Evolutionary conservation across 2,888 invertebrate species (phyloP).

Genomic region (Lomographa bimaculata): DNA sequence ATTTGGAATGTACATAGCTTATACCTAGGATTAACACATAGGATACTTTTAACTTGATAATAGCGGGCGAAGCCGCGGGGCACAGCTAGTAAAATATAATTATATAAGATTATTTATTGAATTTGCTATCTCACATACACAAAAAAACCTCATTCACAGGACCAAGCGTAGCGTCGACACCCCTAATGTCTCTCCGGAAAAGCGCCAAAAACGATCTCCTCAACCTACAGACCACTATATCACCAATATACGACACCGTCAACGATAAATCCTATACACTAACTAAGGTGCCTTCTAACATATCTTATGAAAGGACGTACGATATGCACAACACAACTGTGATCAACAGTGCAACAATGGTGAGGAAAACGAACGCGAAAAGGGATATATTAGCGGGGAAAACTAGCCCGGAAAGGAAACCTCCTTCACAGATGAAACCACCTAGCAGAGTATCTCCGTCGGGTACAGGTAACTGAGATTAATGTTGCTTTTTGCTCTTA

Average conservation of each 20-base stretch:
- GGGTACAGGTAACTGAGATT: conserved; percentile 55
- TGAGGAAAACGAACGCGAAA: conserved; percentile 56
- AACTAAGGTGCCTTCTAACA: conserved; percentile 41
- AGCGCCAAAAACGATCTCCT: conserved; percentile 54
- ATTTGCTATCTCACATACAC: too few species aligned
- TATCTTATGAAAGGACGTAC: conserved; percentile 47
- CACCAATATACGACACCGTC: conserved; percentile 69
- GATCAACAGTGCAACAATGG: conserved; percentile 64
- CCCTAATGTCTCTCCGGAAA: conserved; percentile 52
- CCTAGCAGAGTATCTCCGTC: conserved; percentile 44
- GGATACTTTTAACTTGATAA: too few species aligned
- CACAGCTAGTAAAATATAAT: too few species aligned
- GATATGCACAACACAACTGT: conserved; percentile 57
- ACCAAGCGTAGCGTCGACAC: conserved; percentile 68
- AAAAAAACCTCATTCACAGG: too few species aligned
- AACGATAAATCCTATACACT: conserved; percentile 65
- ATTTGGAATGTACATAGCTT: too few species aligned
- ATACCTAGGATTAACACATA: too few species aligned
- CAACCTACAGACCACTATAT: conserved; percentile 67
- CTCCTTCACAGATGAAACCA: conserved; percentile 39
- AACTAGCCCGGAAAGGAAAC: conserved; percentile 57
- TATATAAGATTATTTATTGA: too few species aligned
- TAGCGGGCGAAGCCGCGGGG: too few species aligned
- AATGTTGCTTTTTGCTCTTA: too few species aligned
- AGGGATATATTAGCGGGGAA: conserved; percentile 61